Evolutionary conservation across 2,888 invertebrate species (phyloP), one percentile per base, ranked within the genome.

Genomic region (Microplitis deprimator): DNA sequence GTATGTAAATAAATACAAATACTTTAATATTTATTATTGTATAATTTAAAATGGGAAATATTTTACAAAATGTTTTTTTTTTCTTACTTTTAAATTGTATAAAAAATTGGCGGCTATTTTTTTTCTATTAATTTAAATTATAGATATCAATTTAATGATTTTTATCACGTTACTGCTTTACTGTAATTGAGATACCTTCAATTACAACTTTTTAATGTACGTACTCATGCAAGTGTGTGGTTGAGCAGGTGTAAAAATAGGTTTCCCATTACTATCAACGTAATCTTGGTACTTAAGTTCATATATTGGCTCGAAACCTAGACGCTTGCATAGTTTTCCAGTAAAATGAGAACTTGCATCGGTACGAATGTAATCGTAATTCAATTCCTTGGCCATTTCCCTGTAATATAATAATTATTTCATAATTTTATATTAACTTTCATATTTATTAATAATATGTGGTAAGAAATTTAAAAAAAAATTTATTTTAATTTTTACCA

Each of bases 311-410:
- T 93, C 92, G 89, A 95, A 96, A 64, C 95, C 95, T 38, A 94
- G 90, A 82, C 93, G 92, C 80, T 93, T 93, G 72, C 95, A 93
- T 0, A 95, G 93, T 86, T 92, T 93, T 0, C 95, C 95, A 1
- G 96, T 95, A 88, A 92, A 96, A 78, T 93, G 92, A 84, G 96
- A 96, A 5, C 94, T 93, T 78, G 96, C 95, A 83, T 96, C 93
- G 64, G 94, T 92, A 39, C 95, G 92, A 77, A 95, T 91, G 6
- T 95, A 90, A 75, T 91, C 90, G 79, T 93, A 92, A 38, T 91
- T 91, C 72, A 90, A 88, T 75, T 92, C 90, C 79, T 88, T 90
- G 39, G 92, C 92, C 16, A 92, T 86, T 78, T 92, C 92, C 84
- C 94, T 95, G 91, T 29, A 93, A 92, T 77, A 40, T 62, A 72